Conservation (phyloP, 2,888 invertebrate species). For the Tipula unca region DNA sequence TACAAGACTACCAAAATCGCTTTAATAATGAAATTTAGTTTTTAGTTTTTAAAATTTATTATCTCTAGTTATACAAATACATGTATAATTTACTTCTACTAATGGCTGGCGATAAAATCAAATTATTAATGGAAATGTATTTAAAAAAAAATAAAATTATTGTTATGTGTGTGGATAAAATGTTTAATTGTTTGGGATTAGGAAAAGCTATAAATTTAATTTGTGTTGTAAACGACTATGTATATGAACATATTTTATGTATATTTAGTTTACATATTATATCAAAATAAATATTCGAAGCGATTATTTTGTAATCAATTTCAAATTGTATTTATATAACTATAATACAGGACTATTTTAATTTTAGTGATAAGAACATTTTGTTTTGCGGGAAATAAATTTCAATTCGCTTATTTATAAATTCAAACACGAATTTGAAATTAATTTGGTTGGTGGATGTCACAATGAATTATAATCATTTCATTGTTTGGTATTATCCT, state of each 20-base stretch:
- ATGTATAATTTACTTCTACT: background rate
- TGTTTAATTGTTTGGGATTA: background rate
- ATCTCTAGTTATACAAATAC: background rate
- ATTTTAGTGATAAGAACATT: background rate
- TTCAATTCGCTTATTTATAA: background rate
- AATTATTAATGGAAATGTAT: background rate
- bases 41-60: background rate
- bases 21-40: background rate
- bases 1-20: background rate
- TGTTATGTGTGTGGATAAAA: background rate
- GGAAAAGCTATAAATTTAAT: background rate
- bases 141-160: background rate
- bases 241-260: no score
- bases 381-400: background rate
- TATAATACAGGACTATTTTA: background rate
- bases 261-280: background rate
- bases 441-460: background rate
- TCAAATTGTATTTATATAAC: background rate
- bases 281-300: background rate
- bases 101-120: background rate
- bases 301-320: conserved; percentile 14
- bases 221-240: background rate
- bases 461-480: background rate
- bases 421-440: background rate
- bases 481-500: background rate